Percentiles rank a stretch among this genome's conserved stretches.
Conservation (phyloP, 2,113 vertebrate genomes). For the Chlorodrepanis virens region DNA sequence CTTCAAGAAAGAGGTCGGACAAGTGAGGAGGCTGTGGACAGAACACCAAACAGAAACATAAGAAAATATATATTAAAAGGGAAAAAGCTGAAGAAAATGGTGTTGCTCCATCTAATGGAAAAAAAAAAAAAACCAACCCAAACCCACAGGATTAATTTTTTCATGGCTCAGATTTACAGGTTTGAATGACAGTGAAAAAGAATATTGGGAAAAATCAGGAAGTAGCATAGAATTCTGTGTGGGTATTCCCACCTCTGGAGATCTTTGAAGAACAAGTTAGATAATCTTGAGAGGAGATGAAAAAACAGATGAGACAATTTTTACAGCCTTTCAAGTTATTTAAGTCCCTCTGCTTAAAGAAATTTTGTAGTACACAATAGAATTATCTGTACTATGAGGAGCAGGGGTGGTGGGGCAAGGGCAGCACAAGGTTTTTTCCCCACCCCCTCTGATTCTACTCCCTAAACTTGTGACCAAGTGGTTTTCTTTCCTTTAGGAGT, state of each 20-base stretch:
- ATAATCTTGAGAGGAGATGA: background rate
- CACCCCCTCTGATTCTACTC: background rate
- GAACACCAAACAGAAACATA: background rate
- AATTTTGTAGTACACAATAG: background rate
- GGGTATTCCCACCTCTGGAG: background rate
- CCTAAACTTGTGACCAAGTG: rapidly evolving
- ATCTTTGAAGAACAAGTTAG: background rate
- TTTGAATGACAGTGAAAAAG: background rate
- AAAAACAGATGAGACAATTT: background rate
- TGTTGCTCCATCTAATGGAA: background rate
- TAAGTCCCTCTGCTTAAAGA: background rate
- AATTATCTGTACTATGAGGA: background rate
- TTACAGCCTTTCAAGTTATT: background rate
- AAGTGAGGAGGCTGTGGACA: background rate
- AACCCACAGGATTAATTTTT: background rate
- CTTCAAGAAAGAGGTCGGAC: background rate
- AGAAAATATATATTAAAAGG: rapidly evolving
- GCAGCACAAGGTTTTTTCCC: background rate
- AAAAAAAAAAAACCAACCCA: background rate
- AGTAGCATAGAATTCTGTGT: background rate
- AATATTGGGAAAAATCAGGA: background rate
- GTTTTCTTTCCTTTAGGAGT: background rate
- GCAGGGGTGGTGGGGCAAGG: background rate
- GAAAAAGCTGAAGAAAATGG: background rate
- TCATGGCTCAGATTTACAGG: background rate